These are phyloP conservation scores for Andrena chrysosceles DNA, from an alignment of 2,888 invertebrate species.

Conservation along the genomic window DNA sequence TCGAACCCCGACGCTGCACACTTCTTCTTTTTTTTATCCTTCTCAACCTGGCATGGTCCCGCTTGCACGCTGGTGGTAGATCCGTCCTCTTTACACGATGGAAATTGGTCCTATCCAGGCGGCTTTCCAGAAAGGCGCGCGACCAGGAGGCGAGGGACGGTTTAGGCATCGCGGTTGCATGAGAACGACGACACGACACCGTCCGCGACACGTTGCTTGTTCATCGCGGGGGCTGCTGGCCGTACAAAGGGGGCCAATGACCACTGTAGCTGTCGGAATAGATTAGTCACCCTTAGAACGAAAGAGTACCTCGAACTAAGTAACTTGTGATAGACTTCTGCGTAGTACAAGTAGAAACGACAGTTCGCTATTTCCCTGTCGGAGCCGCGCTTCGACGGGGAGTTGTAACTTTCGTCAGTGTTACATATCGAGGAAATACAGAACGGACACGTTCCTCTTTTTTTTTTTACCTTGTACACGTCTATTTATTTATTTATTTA, in stretches of 20 bases:
- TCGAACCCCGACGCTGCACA: background rate
- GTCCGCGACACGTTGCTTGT: background rate
- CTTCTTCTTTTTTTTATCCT: conserved; percentile 1
- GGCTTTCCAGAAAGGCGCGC: conserved; percentile 28
- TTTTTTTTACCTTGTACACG: background rate
- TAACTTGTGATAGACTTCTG: background rate
- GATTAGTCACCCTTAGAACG: background rate
- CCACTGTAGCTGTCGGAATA: background rate
- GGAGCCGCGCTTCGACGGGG: background rate
- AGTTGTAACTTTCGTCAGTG: conserved; percentile 22
- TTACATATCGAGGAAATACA: background rate
- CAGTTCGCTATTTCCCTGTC: background rate
- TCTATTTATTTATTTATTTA: conserved; percentile 14
- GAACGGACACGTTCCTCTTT: background rate
- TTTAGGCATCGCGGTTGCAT: conserved; percentile 6
- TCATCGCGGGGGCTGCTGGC: background rate
- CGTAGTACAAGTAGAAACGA: background rate
- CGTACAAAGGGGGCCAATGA: conserved; percentile 6
- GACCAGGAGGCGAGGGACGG: conserved; percentile 3
- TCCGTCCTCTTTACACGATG: background rate
- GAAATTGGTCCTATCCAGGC: background rate
- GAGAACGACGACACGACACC: conserved; percentile 1
- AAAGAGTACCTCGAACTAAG: background rate
- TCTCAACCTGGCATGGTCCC: background rate
- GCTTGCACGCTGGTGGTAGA: background rate